These are phyloP conservation scores for Hippocampus kuda DNA, from an alignment of 2,797 vertebrate species.

Conservation along the genomic window DNA sequence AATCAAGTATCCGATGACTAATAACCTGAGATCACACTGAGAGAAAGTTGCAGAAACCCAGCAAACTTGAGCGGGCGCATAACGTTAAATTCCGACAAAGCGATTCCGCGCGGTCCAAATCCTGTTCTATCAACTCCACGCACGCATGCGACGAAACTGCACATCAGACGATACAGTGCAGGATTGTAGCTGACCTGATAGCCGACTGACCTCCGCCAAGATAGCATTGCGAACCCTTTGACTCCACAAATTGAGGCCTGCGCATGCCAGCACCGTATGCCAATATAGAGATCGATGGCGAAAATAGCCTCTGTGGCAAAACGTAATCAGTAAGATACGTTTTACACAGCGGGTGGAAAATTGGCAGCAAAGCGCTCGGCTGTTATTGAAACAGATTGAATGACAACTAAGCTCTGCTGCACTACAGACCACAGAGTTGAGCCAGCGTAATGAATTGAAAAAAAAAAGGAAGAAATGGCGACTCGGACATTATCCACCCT, in stretches of 20 bases:
- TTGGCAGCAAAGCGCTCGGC: conserved; percentile 38
- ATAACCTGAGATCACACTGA: conserved; percentile 35
- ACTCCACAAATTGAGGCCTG: conserved; percentile 42
- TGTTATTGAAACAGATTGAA: conserved; percentile 26
- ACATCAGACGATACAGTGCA: conserved; percentile 31
- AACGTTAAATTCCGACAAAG: not conserved
- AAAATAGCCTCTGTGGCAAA: conserved; percentile 46
- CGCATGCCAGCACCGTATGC: conserved; percentile 31
- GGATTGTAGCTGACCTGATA: conserved; percentile 47
- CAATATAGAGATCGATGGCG: conserved; percentile 32
- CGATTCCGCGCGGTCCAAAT: not conserved
- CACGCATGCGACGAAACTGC: conserved; percentile 10
- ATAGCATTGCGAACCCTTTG: conserved; percentile 31
- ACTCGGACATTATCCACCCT: not conserved
- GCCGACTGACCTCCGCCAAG: conserved; percentile 50
- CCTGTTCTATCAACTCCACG: not conserved
- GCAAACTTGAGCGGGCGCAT: not conserved
- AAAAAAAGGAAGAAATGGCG: not conserved
- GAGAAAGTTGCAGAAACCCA: not conserved
- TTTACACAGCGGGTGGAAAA: conserved; percentile 55
- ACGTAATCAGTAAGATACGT: conserved; percentile 43
- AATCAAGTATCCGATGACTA: conserved; percentile 20
- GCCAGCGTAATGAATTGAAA: conserved; percentile 7
- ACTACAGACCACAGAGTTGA: conserved; percentile 9
- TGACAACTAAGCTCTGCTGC: conserved; percentile 27